phyloP scores from a whole-genome alignment of 2,888 invertebrate genomes.

The Leptopilina drosophilae region DNA sequence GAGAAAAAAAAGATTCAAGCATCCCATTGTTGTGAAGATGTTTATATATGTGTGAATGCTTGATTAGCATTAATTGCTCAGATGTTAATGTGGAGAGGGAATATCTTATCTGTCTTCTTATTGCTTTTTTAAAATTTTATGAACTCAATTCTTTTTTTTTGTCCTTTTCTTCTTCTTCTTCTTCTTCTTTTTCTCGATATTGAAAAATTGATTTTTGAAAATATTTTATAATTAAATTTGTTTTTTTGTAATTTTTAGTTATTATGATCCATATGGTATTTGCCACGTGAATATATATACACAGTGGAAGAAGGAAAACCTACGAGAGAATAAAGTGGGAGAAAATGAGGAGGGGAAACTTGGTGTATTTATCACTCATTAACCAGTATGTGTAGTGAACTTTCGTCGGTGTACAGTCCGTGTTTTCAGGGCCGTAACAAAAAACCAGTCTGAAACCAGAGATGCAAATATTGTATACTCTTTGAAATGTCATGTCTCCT shows the following conservation, averaged over 20 bases:
- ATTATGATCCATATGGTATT: constrained; percentile 33
- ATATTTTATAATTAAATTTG: background rate
- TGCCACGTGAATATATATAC: constrained; percentile 26
- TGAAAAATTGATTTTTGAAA: constrained; percentile 15
- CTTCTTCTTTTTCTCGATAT: background rate
- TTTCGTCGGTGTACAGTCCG: constrained; percentile 27
- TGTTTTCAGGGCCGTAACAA: constrained; percentile 37
- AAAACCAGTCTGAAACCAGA: constrained; percentile 37
- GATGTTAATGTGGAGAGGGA: background rate
- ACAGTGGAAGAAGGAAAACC: constrained; percentile 30
- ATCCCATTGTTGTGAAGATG: background rate
- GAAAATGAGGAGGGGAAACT: constrained; percentile 4
- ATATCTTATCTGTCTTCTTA: constrained; percentile 7
- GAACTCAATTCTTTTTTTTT: background rate
- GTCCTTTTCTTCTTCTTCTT: background rate
- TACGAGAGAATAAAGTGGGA: constrained; percentile 23
- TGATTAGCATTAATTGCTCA: constrained; percentile 11
- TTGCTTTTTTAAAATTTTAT: constrained; percentile 1
- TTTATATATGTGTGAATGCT: constrained; percentile 2
- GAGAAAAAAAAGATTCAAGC: background rate
- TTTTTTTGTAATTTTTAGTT: background rate
- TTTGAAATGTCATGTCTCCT: constrained; percentile 7
- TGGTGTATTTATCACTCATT: constrained; percentile 33
- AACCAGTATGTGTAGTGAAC: constrained; percentile 25
- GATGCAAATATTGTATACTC: constrained; percentile 29